These are phyloP conservation scores for Brachionus manjavacas DNA, from an alignment of 1,140 invertebrate species.

Conservation along the genomic window DNA sequence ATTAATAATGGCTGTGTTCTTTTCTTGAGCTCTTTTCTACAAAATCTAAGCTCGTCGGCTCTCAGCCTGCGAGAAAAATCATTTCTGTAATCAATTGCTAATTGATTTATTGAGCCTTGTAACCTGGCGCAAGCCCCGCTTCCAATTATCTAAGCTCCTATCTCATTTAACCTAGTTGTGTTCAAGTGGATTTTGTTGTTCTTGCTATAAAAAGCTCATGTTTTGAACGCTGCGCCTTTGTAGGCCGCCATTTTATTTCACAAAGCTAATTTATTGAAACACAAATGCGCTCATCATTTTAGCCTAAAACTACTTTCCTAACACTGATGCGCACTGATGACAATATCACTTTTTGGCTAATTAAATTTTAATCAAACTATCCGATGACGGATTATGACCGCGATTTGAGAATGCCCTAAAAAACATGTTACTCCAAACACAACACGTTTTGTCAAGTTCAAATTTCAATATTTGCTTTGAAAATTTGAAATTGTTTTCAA, in stretches of 20 bases:
- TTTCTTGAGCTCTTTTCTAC: background rate
- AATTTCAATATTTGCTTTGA: background rate
- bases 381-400: background rate
- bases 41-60: background rate
- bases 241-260: too few species aligned
- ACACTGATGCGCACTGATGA: background rate
- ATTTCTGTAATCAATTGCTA: background rate
- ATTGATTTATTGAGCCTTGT: background rate
- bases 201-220: too few species aligned
- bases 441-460: background rate
- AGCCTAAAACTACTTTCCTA: too few species aligned
- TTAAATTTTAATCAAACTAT: background rate
- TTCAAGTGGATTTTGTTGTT: background rate
- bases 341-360: background rate
- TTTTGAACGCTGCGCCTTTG: too few species aligned
- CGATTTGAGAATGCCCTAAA: background rate
- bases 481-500: too few species aligned
- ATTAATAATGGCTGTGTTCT: background rate
- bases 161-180: background rate
- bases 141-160: background rate
- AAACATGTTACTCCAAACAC: background rate
- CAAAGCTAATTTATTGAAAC: too few species aligned
- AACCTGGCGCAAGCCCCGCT: too few species aligned
- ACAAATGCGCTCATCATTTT: too few species aligned
- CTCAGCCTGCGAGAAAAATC: background rate